Percentiles rank a stretch among this genome's conserved stretches.
phyloP scores from a whole-genome alignment of 2,888 invertebrate species.

The Andrena praecox region DNA sequence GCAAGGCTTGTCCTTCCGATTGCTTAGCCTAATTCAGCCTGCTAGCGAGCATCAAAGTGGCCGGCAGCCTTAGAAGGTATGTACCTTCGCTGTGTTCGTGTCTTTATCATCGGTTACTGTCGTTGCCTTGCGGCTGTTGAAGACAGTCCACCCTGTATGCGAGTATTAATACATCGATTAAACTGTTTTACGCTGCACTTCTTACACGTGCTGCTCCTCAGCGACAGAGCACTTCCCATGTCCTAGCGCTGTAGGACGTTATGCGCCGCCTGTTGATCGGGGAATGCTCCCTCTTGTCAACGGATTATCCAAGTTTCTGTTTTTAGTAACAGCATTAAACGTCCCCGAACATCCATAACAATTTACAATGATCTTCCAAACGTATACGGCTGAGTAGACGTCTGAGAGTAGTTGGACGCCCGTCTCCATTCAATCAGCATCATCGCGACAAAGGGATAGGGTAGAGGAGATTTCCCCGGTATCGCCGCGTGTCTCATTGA shows the following conservation, averaged over 20 bases:
- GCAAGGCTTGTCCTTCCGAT: constrained; percentile 79
- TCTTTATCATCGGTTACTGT: constrained; percentile 30
- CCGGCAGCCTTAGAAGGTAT: neutral
- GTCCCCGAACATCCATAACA: neutral
- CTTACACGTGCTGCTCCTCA: too few species aligned
- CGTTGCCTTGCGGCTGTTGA: neutral
- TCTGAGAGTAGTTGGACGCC: neutral
- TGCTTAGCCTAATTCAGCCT: constrained; percentile 83
- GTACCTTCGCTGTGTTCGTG: neutral
- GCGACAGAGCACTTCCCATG: too few species aligned
- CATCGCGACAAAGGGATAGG: constrained; percentile 18
- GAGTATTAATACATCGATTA: too few species aligned
- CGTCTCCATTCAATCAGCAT: constrained; percentile 42
- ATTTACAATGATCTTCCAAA: neutral
- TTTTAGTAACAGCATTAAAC: too few species aligned
- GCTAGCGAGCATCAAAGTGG: constrained; percentile 73
- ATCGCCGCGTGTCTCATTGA: constrained; percentile 66
- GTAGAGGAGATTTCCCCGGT: constrained; percentile 63
- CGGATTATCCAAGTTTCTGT: too few species aligned
- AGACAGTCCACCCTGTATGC: neutral
- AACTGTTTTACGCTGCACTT: too few species aligned
- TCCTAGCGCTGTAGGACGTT: too few species aligned
- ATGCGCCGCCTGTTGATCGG: too few species aligned
- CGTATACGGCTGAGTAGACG: neutral
- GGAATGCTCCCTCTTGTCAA: too few species aligned